Conservation (phyloP, 2,888 invertebrate species). For the Salticus scenicus region DNA sequence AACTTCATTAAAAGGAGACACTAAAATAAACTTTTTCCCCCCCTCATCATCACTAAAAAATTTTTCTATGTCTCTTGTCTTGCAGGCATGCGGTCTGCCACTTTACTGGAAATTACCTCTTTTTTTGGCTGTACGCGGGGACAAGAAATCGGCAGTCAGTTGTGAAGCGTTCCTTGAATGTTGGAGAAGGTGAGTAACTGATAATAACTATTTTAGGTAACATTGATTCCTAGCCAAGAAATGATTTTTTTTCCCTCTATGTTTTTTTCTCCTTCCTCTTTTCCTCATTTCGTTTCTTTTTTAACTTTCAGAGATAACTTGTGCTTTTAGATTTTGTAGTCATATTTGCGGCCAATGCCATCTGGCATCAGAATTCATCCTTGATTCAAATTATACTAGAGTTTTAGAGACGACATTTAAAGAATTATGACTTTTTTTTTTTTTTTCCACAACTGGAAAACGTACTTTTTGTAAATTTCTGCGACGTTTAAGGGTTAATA, state of each 20-base stretch:
- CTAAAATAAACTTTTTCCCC: neutral
- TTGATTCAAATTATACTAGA: no score
- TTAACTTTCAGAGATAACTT: no score
- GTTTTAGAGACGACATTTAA: no score
- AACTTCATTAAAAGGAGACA: no score
- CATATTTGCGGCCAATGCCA: neutral
- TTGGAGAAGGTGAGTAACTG: constrained; percentile 89
- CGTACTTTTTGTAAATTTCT: no score
- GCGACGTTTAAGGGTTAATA: no score
- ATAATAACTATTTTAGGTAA: constrained; percentile 31
- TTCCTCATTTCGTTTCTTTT: neutral
- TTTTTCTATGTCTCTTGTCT: neutral
- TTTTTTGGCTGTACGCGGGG: constrained; percentile 87
- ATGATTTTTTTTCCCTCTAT: neutral
- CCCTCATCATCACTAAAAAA: neutral
- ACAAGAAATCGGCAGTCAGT: constrained; percentile 84
- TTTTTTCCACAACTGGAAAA: no score
- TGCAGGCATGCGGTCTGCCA: constrained; percentile 90
- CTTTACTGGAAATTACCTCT: constrained; percentile 98
- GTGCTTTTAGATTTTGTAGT: no score
- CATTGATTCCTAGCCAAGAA: neutral
- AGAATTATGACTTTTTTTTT: no score
- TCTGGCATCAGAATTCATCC: no score
- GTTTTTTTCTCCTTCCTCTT: neutral
- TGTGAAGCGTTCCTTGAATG: constrained; percentile 89